Evolutionary conservation across 53 echinoderm and acorn worm genomes (phyloP).

Genomic region (Holothuria leucospilota): DNA sequence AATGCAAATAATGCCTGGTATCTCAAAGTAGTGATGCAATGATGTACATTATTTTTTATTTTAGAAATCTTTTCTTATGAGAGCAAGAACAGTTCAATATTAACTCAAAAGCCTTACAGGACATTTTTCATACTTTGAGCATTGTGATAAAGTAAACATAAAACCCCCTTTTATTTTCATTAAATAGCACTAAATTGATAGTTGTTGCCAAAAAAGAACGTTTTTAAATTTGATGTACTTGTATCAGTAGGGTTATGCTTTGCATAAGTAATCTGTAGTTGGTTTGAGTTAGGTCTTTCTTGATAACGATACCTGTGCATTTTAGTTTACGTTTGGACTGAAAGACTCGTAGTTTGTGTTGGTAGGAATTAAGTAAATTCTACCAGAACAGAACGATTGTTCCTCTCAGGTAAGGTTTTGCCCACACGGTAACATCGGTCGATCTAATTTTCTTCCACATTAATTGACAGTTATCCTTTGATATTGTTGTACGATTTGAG

Average conservation of each 20-base stretch:
- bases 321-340: background rate
- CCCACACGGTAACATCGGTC: conserved; percentile 1
- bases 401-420: background rate
- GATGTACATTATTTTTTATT: too few species aligned
- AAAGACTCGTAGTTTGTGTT: background rate
- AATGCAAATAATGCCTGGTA: too few species aligned
- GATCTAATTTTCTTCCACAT: background rate
- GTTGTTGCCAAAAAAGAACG: too few species aligned
- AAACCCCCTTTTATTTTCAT: too few species aligned
- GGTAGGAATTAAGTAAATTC: conserved; percentile 22
- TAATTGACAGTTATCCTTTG: background rate
- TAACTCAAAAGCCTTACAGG: too few species aligned
- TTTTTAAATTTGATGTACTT: background rate
- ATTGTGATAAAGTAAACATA: too few species aligned
- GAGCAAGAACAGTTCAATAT: too few species aligned
- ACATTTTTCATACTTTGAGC: too few species aligned
- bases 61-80: too few species aligned
- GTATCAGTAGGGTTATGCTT: background rate
- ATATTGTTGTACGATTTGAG: too few species aligned
- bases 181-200: too few species aligned
- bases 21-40: too few species aligned
- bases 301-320: conserved; percentile 12
- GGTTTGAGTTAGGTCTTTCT: background rate
- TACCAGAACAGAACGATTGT: background rate
- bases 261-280: background rate